Conservation (phyloP, 2,797 vertebrate species). For the Chaenodraco wilsoni region DNA sequence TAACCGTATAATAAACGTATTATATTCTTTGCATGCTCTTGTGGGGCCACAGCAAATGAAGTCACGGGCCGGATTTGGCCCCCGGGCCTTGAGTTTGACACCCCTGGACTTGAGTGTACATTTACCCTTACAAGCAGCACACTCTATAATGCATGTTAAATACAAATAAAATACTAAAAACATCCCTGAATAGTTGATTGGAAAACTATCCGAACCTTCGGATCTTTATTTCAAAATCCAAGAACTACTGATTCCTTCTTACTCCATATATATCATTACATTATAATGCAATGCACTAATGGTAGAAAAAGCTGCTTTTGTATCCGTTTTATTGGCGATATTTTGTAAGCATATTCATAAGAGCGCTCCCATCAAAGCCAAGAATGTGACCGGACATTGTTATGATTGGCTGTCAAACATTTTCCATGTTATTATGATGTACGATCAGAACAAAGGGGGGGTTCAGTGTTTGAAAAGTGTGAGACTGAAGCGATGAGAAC, state of each 20-base stretch:
- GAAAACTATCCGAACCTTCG: not conserved
- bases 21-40: no score
- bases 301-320: not conserved
- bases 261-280: not conserved
- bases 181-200: not conserved
- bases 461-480: not conserved
- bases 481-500: constrained; percentile 13
- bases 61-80: no score
- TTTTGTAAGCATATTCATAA: not conserved
- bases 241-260: not conserved
- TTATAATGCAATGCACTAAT: no score
- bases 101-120: no score
- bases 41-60: no score
- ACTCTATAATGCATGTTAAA: no score
- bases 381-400: constrained; percentile 50
- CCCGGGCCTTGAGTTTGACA: no score
- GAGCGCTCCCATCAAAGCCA: constrained; percentile 34
- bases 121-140: no score
- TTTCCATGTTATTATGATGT: constrained; percentile 53
- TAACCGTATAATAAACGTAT: no score
- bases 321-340: no score
- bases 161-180: not conserved
- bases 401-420: constrained; percentile 46
- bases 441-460: constrained; percentile 5
- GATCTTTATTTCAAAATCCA: not conserved